phyloP scores from a whole-genome alignment of 53 echinoderm and acorn worm species.

The Temnopleurus reevesii region DNA sequence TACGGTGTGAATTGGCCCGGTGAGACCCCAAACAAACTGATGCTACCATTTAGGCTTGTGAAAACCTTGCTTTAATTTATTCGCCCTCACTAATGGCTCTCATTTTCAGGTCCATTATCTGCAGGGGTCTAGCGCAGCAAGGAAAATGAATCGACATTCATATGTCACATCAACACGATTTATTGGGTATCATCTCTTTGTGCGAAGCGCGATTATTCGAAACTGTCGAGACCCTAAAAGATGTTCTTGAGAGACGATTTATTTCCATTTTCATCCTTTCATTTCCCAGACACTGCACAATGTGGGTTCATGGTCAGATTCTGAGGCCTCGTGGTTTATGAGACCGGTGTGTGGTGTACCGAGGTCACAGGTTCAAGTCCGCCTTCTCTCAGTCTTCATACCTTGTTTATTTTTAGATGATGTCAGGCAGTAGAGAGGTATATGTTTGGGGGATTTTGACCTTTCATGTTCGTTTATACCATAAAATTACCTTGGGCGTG shows the following conservation, averaged over 20 bases:
- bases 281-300: neutral
- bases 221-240: neutral
- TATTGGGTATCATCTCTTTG: slow-evolving; percentile 37
- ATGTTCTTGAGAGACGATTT: neutral
- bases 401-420: too few relatives aligned
- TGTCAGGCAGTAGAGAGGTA: too few relatives aligned
- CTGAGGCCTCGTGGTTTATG: neutral
- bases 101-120: slow-evolving; percentile 33
- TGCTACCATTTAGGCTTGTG: slow-evolving; percentile 20
- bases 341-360: neutral
- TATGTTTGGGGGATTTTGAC: too few relatives aligned
- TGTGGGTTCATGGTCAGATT: neutral
- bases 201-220: slow-evolving; percentile 15
- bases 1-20: neutral
- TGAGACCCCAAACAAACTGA: slow-evolving; percentile 8
- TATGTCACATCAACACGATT: neutral
- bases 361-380: slow-evolving; percentile 1
- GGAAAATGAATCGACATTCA: slow-evolving; percentile 13
- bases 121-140: neutral
- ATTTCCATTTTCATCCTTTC: neutral
- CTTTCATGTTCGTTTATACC: too few relatives aligned
- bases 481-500: too few relatives aligned
- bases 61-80: slow-evolving; percentile 37
- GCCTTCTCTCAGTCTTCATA: too few relatives aligned
- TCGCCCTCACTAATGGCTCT: slow-evolving; percentile 31